phyloP scores from a whole-genome alignment of 2,797 vertebrate genomes.

The Lepilemur septentrionalis region DNA sequence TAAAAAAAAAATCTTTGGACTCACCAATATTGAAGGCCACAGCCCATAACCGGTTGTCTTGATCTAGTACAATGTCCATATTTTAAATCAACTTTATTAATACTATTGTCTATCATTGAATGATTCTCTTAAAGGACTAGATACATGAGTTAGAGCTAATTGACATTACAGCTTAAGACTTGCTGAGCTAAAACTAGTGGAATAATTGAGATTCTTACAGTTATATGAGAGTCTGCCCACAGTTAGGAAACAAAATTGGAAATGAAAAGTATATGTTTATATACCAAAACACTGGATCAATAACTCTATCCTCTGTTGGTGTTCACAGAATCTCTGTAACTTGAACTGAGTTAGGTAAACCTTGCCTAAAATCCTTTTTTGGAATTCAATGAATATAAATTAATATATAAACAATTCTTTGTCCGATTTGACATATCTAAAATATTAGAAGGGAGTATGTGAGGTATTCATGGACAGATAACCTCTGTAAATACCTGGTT shows the following conservation, averaged over 20 bases:
- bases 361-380: background rate
- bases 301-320: background rate
- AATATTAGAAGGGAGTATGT: conserved; percentile 5
- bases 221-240: background rate
- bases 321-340: background rate
- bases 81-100: background rate
- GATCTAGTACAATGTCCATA: background rate
- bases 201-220: background rate
- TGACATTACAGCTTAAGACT: background rate
- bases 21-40: background rate
- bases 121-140: background rate
- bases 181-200: background rate
- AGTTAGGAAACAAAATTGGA: background rate
- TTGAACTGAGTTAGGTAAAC: background rate
- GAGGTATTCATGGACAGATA: background rate
- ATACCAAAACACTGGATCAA: background rate
- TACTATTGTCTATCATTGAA: background rate
- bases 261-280: background rate
- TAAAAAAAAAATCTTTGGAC: background rate
- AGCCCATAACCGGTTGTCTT: background rate
- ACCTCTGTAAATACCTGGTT: background rate
- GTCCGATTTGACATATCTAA: background rate
- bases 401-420: background rate
- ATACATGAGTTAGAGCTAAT: background rate
- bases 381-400: background rate